Base-by-base conservation (phyloP, 2,888 invertebrate genomes). In the Ophion obscuratus region DNA sequence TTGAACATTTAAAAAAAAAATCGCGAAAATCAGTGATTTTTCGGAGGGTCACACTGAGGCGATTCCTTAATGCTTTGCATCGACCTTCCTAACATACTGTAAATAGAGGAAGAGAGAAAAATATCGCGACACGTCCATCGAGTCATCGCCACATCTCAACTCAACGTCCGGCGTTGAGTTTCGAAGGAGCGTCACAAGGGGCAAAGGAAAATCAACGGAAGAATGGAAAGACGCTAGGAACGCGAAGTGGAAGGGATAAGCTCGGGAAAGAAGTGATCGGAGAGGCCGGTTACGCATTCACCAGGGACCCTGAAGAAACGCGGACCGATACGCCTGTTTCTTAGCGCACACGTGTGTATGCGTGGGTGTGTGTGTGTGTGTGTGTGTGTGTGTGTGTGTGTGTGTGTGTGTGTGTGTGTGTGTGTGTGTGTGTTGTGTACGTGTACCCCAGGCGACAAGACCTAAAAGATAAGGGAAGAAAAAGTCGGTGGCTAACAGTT, bases 301-400 rank as follows among this genome's bases (percentile, higher is more conserved):
- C 88, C 74, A 47, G 87, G 88, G 88, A 88, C 81, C n/a, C 79
- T 79, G 59, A 75, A 87, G 87, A 87, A 88, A 89, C 87, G 87
- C 88, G 87, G 86, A 88, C 77, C 71, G 79, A 71, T 79, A 79
- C 53, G 14, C 64, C 40, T 40, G 7, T 40, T 40, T 9, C 40
- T 40, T 40, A 40, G 40, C 6, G 7, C 40, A 67, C 10, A 1
- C 14, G 14, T 17, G 57, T 17, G 57, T 57, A 10, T 1, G 57
- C 5, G 75, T 57, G 14, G 2, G 5, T 57, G 57, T 57, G 57
- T 57, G 57, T 57, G 57, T 17, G 57, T 57, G 57, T 17, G 57
- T 57, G 57, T 17, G 5, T 57, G 57, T 57, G 57, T 57, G 14
- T 17, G 57, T 17, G 57, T 57, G 2, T 1, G 57, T 17, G 75